Conservation (phyloP, 2,113 vertebrate genomes). For the Anolis sagrei region DNA sequence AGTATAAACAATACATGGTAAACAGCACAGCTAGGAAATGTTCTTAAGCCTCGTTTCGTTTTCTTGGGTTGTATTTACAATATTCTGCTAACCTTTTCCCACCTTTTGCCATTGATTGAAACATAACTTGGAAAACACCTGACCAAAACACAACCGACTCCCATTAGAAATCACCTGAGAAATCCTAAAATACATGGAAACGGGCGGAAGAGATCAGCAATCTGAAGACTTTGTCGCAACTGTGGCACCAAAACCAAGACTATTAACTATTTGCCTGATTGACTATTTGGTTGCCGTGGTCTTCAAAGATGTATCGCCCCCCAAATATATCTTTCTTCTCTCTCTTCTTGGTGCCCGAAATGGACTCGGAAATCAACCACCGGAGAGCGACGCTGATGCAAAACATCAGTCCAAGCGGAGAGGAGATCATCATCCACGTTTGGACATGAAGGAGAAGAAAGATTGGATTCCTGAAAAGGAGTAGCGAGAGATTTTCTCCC, state of each 20-base stretch:
- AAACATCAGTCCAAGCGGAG: slow-evolving; percentile 48
- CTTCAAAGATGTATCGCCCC: slow-evolving; percentile 69
- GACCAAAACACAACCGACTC: background rate
- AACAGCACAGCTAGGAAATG: slow-evolving; percentile 69
- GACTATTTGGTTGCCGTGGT: background rate
- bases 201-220: slow-evolving; percentile 20
- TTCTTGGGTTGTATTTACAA: slow-evolving; percentile 71
- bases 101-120: slow-evolving; percentile 33
- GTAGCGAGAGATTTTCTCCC: slow-evolving; percentile 26
- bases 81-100: slow-evolving; percentile 59
- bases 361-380: slow-evolving; percentile 38
- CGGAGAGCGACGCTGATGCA: slow-evolving; percentile 58
- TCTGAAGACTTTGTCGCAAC: slow-evolving; percentile 19
- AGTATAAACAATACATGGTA: slow-evolving; percentile 71
- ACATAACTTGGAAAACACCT: background rate
- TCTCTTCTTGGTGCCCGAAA: slow-evolving; percentile 34
- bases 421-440: slow-evolving; percentile 53
- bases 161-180: background rate
- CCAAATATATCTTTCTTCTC: slow-evolving; percentile 60
- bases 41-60: slow-evolving; percentile 76
- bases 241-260: slow-evolving; percentile 15
- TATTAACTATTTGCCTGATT: background rate
- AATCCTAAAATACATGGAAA: background rate
- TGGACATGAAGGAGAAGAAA: slow-evolving; percentile 57
- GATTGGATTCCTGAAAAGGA: slow-evolving; percentile 54